phyloP scores from a whole-genome alignment of 2,797 vertebrate genomes.

The Molothrus ater region DNA sequence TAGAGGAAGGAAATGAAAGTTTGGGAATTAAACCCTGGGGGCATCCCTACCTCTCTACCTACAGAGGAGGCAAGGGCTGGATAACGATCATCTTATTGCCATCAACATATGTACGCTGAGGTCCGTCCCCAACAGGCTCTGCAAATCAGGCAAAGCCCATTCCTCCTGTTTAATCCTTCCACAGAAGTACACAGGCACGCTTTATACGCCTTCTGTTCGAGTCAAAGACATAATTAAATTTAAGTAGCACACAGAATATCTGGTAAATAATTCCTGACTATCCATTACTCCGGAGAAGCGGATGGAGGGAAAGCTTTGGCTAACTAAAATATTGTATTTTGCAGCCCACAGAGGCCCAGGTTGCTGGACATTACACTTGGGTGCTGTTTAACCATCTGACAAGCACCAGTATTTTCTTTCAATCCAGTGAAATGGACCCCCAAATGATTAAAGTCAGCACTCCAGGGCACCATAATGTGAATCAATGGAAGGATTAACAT shows the following conservation, averaged over 20 bases:
- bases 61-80: conserved; percentile 12
- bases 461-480: not conserved
- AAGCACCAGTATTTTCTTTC: not conserved
- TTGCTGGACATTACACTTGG: not conserved
- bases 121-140: not conserved
- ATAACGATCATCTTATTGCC: conserved; percentile 45
- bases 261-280: conserved; percentile 17
- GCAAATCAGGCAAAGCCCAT: conserved; percentile 31
- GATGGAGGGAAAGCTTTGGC: not conserved
- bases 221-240: conserved; percentile 28
- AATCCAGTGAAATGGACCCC: not conserved
- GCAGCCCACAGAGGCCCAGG: not conserved
- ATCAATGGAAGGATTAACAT: not conserved
- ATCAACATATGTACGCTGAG: not conserved
- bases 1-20: conserved; percentile 39
- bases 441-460: not conserved
- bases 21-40: conserved; percentile 36
- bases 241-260: not conserved
- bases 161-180: not conserved
- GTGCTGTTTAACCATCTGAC: not conserved
- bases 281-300: not conserved
- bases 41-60: conserved; percentile 20
- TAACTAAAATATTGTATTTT: not conserved
- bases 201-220: conserved; percentile 44
- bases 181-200: not conserved